Base-by-base conservation (phyloP, 2,888 invertebrate genomes). In the Chaitophorus viminalis region DNA sequence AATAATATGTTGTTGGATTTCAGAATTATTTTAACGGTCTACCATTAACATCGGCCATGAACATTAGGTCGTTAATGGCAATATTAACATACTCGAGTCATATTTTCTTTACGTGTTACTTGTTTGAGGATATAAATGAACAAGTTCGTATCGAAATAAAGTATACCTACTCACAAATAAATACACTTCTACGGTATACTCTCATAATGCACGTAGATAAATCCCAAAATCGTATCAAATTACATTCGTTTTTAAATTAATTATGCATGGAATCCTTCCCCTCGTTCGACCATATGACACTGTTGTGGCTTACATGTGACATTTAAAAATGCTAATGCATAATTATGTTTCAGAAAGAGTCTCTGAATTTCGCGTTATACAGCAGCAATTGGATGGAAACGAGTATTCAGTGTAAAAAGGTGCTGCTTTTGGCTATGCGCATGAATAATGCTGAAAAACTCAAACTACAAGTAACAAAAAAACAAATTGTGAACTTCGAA, bases 311-410 rank as follows among this genome's bases (percentile, higher is more conserved):
- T 21, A 3, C 21, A 18, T 54, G 21, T 21, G 21, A 52, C 52
- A 52, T 18, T 54, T 54, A 54, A 39, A 18, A 54, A 21, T 54
- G 46, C 21, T 54, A 54, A 54, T 21, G 21, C 6, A 21, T 54
- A 5, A 54, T 21, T 54, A 0, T 54, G 5, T 72, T 82, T n/a
- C 36, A 82, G 82, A 82, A 82, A 82, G 33, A 52, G 25, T 54
- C 54, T 3, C 25, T 82, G 17, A 82, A 72, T 17, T 72, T 82
- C 9, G 74, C 72, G 5, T 2, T 82, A n/a, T 82, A 82, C 5
- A 46, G 82, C 5, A 54, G 74, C 72, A 46, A 74, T 74, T 82
- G 82, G 82, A 74, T 54, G 31, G 9, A n/a, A 36, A 54, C 14
- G n/a, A 46, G 36, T 54, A 0, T 54, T 21, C 29, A 54, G 11